These are phyloP conservation scores for Ibidorhyncha struthersii DNA, from an alignment of 2,113 vertebrate genomes.

Conservation along the genomic window DNA sequence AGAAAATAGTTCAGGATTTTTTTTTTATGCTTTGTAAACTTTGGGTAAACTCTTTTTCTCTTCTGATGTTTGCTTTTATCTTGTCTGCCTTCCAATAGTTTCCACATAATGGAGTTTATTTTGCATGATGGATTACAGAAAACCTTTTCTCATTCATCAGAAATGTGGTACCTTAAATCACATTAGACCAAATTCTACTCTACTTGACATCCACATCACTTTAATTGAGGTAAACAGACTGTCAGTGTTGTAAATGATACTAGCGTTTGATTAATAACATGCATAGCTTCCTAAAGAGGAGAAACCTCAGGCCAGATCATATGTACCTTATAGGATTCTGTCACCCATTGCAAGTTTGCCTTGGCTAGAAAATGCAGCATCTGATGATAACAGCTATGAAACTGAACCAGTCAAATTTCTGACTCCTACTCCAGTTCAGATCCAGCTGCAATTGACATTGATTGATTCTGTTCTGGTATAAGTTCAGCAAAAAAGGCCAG, in stretches of 20 bases:
- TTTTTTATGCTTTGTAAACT: neutral
- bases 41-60: neutral
- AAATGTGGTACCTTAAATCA: constrained; percentile 1
- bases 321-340: neutral
- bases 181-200: neutral
- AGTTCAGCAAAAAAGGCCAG: neutral
- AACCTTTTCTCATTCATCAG: neutral
- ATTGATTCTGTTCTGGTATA: neutral
- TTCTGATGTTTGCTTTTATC: neutral
- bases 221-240: neutral
- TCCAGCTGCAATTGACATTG: neutral
- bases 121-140: constrained; percentile 5
- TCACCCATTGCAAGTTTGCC: neutral
- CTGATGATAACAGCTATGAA: neutral
- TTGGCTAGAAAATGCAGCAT: neutral
- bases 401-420: neutral
- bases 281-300: neutral
- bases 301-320: neutral
- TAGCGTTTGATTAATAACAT: neutral
- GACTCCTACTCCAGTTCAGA: neutral
- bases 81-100: neutral
- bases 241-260: neutral
- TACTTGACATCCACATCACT: neutral
- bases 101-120: neutral
- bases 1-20: neutral